Percentiles rank a stretch among this genome's conserved stretches.
These are phyloP conservation scores for Pachydiplax longipennis DNA, from an alignment of 2,888 invertebrate species.

Conservation along the genomic window DNA sequence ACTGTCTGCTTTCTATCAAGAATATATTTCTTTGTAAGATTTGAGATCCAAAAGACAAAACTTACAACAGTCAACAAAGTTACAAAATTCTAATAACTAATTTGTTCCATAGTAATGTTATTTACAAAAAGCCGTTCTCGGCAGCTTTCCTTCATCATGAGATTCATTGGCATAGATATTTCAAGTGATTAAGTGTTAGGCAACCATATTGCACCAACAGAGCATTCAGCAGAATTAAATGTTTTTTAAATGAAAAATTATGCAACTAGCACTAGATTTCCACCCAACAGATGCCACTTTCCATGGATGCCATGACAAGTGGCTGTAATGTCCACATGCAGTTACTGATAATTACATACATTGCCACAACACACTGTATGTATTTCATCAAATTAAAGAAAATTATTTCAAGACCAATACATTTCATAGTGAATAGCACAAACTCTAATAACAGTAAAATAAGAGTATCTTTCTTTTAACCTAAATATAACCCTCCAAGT, in stretches of 20 bases:
- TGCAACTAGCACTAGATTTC: not conserved
- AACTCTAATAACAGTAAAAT: not conserved
- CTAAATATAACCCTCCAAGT: not conserved
- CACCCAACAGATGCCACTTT: not conserved
- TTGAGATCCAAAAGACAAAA: conserved; percentile 43
- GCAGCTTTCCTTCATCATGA: conserved; percentile 4
- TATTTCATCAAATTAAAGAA: not conserved
- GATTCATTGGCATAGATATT: conserved; percentile 14
- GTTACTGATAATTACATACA: not conserved
- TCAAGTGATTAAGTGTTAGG: conserved; percentile 20
- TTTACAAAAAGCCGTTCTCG: not conserved
- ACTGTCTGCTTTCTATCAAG: not conserved
- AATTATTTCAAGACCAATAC: not conserved
- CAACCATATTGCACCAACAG: conserved; percentile 37
- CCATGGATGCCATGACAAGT: conserved; percentile 37
- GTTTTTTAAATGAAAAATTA: not conserved
- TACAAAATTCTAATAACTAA: conserved; percentile 5
- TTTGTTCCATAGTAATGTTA: conserved; percentile 25
- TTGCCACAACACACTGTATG: not conserved
- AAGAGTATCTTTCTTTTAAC: not conserved
- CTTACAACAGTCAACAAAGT: conserved; percentile 31
- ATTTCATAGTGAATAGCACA: not conserved
- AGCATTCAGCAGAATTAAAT: not conserved
- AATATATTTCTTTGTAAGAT: conserved; percentile 36
- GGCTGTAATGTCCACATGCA: not conserved